A percentile compares a stretch with the other conserved stretches of the same genome.
These are phyloP conservation scores for Prinia subflava DNA, from an alignment of 2,113 vertebrate species.

Conservation along the genomic window DNA sequence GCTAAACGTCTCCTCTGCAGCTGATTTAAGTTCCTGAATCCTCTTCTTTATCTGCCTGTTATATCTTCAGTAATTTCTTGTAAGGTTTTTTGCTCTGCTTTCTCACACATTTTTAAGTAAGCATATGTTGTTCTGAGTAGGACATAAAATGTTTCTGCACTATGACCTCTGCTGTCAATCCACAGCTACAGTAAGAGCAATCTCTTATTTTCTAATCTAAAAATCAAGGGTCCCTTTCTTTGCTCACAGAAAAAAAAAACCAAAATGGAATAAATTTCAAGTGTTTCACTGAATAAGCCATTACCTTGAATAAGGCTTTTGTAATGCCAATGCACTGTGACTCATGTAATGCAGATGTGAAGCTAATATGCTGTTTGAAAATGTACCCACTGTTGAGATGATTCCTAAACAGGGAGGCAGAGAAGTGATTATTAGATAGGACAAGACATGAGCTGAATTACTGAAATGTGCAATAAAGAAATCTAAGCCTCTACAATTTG, in stretches of 20 bases:
- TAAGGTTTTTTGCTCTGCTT: background rate
- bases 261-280: conserved; percentile 8
- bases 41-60: background rate
- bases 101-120: background rate
- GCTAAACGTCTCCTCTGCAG: background rate
- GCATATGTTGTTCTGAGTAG: background rate
- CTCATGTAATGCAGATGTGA: conserved; percentile 38
- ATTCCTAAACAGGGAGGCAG: conserved; percentile 33
- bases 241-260: background rate
- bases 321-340: conserved; percentile 10
- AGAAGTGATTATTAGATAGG: conserved; percentile 54
- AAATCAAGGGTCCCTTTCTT: background rate
- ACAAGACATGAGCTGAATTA: conserved; percentile 61
- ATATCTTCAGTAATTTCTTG: background rate
- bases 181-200: background rate
- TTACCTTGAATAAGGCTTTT: conserved; percentile 24
- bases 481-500: conserved; percentile 9
- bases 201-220: conserved; percentile 5
- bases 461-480: conserved; percentile 14
- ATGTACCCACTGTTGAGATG: conserved; percentile 15
- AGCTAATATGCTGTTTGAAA: conserved; percentile 44
- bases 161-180: background rate
- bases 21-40: background rate
- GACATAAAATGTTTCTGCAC: background rate
- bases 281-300: background rate